Evolutionary conservation across 2,888 invertebrate genomes (phyloP).

Genomic region (Nezara viridula): DNA sequence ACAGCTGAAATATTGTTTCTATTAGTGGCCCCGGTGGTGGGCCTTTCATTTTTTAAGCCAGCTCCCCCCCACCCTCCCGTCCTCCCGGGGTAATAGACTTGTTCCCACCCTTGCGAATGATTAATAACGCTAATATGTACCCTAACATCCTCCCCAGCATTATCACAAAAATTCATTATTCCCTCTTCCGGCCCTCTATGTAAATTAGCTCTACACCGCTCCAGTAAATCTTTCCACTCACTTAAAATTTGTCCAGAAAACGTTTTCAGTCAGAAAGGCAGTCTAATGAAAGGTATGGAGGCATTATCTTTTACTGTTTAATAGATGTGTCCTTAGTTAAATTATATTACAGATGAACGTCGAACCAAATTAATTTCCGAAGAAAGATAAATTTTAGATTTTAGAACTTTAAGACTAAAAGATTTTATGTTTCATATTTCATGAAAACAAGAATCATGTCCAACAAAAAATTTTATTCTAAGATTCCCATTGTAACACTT

Average conservation of each 20-base stretch:
- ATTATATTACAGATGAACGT: no score
- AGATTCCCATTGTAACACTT: no score
- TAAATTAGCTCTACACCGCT: conserved; percentile 7
- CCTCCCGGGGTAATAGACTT: neutral
- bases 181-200: conserved; percentile 26
- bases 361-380: no score
- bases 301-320: neutral
- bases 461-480: no score
- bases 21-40: neutral
- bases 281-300: neutral
- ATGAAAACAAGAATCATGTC: no score
- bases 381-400: no score
- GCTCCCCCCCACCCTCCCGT: neutral
- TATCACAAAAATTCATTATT: conserved; percentile 41
- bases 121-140: conserved; percentile 32
- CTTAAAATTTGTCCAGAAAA: conserved; percentile 22
- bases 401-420: no score
- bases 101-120: conserved; percentile 25
- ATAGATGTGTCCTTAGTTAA: no score
- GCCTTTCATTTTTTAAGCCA: conserved; percentile 37
- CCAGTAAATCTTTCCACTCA: conserved; percentile 25
- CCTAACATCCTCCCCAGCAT: neutral
- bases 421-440: no score
- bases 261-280: neutral
- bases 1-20: conserved; percentile 38